phyloP scores from a whole-genome alignment of 2,888 invertebrate species.

The Parapristionchus giblindavisi region DNA sequence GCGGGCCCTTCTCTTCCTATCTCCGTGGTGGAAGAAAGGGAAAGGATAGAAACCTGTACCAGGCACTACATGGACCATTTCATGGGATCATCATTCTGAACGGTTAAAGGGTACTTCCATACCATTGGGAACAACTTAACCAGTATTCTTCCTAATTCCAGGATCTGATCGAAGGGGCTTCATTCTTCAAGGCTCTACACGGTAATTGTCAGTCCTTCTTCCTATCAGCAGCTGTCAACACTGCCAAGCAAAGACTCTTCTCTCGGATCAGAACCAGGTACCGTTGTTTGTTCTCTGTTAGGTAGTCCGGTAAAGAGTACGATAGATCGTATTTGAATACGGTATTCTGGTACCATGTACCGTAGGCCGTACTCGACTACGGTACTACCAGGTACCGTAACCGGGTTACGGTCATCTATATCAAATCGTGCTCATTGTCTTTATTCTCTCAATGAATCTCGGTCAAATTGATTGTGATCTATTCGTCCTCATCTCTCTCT shows the following conservation, averaged over 20 bases:
- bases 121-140: background rate
- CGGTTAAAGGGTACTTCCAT: background rate
- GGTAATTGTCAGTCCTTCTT: conserved; percentile 54
- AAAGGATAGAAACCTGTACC: background rate
- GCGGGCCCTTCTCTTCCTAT: no score
- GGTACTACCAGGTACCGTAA: conserved; percentile 2
- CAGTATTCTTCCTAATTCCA: conserved; percentile 28
- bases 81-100: background rate
- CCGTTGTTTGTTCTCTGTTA: background rate
- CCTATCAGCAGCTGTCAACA: conserved; percentile 55
- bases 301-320: background rate
- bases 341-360: no score
- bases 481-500: background rate
- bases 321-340: no score
- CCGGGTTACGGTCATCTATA: conserved; percentile 27
- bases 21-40: no score
- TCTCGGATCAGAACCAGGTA: conserved; percentile 44
- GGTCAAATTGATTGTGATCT: background rate
- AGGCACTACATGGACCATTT: background rate
- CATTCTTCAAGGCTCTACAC: conserved; percentile 45
- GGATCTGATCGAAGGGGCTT: conserved; percentile 41
- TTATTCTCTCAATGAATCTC: background rate
- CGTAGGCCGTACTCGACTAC: no score
- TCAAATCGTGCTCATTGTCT: background rate
- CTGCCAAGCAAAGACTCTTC: conserved; percentile 52